phyloP scores from a whole-genome alignment of 2,113 vertebrate genomes.

The Balaeniceps rex region DNA sequence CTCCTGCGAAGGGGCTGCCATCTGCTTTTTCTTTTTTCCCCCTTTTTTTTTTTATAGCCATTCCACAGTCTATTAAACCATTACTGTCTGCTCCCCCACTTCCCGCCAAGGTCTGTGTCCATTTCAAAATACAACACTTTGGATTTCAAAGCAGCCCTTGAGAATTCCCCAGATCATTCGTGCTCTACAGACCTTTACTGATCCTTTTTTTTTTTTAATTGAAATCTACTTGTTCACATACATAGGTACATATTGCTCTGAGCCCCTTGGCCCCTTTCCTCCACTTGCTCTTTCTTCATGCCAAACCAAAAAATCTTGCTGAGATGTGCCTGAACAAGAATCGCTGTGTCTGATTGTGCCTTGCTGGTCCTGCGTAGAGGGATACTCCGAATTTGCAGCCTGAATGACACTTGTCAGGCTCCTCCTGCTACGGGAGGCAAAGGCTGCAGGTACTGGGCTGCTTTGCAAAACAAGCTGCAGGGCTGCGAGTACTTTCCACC shows the following conservation, averaged over 20 bases:
- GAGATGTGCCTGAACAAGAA: not conserved
- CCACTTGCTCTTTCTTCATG: not conserved
- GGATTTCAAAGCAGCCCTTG: conserved; percentile 20
- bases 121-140: conserved; percentile 15
- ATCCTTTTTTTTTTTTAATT: not conserved
- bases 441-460: not conserved
- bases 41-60: conserved; percentile 16
- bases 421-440: not conserved
- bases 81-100: conserved; percentile 43
- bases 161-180: not conserved
- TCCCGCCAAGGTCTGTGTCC: conserved; percentile 36
- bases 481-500: not conserved
- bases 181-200: not conserved
- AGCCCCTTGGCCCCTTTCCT: not conserved
- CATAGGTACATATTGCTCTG: not conserved
- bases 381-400: not conserved
- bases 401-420: not conserved
- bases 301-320: not conserved
- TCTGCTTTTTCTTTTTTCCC: conserved; percentile 75
- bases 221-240: not conserved
- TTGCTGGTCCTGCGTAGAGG: not conserved
- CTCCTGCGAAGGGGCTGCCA: conserved; percentile 79
- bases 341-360: not conserved
- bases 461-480: not conserved
- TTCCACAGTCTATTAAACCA: conserved; percentile 62